These are phyloP conservation scores for Hippoglossus stenolepis DNA, from an alignment of 2,113 vertebrate species.

Conservation along the genomic window DNA sequence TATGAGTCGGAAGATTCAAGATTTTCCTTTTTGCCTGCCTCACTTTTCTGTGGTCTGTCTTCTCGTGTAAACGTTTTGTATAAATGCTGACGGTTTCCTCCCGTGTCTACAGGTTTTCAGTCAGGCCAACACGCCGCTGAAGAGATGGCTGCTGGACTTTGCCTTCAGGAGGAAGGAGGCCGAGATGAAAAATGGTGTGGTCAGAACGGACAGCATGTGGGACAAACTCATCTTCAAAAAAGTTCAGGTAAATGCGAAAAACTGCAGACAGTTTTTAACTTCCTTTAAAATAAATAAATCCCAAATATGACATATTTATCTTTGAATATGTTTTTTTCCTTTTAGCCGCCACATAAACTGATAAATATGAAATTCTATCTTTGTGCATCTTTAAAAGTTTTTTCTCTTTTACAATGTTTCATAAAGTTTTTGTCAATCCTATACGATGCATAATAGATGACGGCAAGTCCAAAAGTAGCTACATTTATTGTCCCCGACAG, in stretches of 20 bases:
- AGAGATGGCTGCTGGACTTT: constrained; percentile 94
- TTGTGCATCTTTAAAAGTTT: no score
- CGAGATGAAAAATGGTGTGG: constrained; percentile 90
- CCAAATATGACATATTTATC: no score
- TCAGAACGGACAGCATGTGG: constrained; percentile 95
- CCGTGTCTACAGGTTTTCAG: constrained; percentile 86
- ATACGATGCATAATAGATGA: neutral
- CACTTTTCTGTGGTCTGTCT: no score
- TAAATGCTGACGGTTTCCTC: no score
- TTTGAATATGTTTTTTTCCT: neutral
- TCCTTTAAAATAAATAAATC: no score
- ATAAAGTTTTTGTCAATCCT: neutral
- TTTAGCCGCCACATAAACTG: neutral
- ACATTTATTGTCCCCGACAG: no score
- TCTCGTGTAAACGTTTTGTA: no score
- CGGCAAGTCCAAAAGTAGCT: neutral
- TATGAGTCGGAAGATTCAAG: no score
- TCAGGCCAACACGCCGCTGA: constrained; percentile 92
- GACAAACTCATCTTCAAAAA: constrained; percentile 96
- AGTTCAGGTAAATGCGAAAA: constrained; percentile 87
- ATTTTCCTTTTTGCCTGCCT: neutral
- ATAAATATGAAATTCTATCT: neutral
- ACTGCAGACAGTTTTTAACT: no score
- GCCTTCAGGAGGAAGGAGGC: constrained; percentile 94
- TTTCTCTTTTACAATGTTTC: neutral